Conservation (phyloP, 2,888 invertebrate genomes). For the Euplexia lucipara region DNA sequence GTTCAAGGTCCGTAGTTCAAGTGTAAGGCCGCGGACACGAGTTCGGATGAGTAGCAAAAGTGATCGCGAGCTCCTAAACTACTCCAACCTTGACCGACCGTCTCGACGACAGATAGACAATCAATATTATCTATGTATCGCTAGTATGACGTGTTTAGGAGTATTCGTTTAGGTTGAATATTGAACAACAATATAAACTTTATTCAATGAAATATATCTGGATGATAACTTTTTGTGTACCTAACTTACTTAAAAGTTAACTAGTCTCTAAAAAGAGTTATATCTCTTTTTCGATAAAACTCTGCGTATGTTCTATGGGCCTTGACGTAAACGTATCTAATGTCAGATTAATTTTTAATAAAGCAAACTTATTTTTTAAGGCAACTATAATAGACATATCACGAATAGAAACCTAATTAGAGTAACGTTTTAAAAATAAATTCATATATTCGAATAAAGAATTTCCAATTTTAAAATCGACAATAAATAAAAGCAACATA, state of each 20-base stretch:
- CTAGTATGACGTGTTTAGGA: neutral
- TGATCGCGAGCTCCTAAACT: slow-evolving; percentile 14
- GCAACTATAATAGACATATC: no score
- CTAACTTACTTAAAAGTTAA: no score
- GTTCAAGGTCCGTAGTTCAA: neutral
- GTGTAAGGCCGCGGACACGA: neutral
- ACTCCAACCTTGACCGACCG: slow-evolving; percentile 35
- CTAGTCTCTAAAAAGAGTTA: no score
- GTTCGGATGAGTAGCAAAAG: slow-evolving; percentile 3
- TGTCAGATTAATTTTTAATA: no score
- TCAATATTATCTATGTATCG: slow-evolving; percentile 33
- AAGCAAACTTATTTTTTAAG: no score
- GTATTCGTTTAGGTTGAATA: neutral
- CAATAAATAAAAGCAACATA: no score
- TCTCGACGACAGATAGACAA: slow-evolving; percentile 19
- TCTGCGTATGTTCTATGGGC: no score
- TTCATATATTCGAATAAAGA: no score
- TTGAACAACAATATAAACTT: neutral
- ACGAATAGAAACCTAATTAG: no score
- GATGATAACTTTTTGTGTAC: neutral
- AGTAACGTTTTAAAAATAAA: no score
- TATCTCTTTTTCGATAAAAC: neutral
- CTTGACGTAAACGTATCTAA: no score
- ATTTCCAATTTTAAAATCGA: no score
- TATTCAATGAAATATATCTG: neutral